Conservation (phyloP, 2,113 vertebrate genomes). For the Redunca redunca region DNA sequence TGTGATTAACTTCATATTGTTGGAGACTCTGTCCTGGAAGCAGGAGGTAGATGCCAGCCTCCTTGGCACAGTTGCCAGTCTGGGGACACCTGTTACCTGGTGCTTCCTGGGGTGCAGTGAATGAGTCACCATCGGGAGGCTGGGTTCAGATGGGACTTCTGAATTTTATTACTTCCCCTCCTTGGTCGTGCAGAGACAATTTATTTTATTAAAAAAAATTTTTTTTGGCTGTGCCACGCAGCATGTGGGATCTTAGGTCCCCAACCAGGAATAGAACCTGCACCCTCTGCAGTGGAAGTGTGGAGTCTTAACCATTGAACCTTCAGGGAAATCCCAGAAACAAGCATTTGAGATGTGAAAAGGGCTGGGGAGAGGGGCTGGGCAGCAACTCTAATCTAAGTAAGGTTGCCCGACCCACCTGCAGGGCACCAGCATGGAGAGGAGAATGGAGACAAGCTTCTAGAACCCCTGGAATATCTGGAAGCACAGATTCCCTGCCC, state of each 20-base stretch:
- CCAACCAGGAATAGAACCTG: background rate
- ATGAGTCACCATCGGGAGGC: background rate
- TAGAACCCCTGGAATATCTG: background rate
- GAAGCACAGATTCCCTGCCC: background rate
- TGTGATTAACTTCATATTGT: conserved; percentile 41
- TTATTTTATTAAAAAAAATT: background rate
- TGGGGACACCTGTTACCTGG: conserved; percentile 57
- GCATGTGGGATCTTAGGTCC: background rate
- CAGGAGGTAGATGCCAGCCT: conserved; percentile 51
- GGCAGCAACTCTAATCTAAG: background rate
- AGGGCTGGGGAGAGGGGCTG: background rate
- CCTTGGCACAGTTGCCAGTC: conserved; percentile 47
- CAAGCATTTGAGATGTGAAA: background rate
- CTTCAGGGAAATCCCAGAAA: background rate
- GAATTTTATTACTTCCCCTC: conserved; percentile 50
- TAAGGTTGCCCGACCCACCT: background rate
- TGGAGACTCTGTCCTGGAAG: conserved; percentile 37
- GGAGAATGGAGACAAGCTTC: background rate
- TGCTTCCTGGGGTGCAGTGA: conserved; percentile 18
- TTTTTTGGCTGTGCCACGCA: no score
- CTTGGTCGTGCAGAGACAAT: conserved; percentile 47
- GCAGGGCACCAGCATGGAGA: background rate
- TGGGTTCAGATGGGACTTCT: conserved; percentile 8
- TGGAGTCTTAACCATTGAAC: background rate
- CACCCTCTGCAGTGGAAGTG: background rate